Conservation (phyloP, 2,113 vertebrate species). For the Caranx ignobilis region DNA sequence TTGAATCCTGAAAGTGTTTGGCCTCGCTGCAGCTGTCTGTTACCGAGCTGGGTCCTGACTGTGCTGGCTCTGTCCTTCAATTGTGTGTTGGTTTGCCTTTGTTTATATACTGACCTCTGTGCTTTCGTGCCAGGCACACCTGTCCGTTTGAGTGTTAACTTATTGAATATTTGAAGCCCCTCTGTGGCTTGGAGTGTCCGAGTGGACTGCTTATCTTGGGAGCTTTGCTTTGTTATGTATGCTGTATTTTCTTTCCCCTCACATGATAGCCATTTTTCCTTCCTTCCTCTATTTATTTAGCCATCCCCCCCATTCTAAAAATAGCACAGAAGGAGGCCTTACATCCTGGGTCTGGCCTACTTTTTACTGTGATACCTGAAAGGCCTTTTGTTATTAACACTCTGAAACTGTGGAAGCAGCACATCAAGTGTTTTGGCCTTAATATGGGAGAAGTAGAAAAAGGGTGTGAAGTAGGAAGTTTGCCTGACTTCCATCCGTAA, state of each 20-base stretch:
- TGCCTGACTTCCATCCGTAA: conserved; percentile 12
- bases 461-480: conserved; percentile 19
- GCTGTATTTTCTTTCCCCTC: conserved; percentile 38
- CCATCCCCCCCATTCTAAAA: conserved; percentile 48
- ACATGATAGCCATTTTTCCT: conserved; percentile 59
- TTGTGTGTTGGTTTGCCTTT: conserved; percentile 66
- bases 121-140: conserved; percentile 75
- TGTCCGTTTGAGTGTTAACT: conserved; percentile 80
- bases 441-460: conserved; percentile 30
- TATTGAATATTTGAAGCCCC: conserved; percentile 77
- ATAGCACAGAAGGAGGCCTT: conserved; percentile 63
- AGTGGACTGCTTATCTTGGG: conserved; percentile 44
- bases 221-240: conserved; percentile 67
- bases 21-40: conserved; percentile 54
- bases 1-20: conserved; percentile 36
- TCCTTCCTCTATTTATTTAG: conserved; percentile 75
- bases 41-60: conserved; percentile 44
- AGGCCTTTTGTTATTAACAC: conserved; percentile 61
- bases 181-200: conserved; percentile 38
- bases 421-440: conserved; percentile 29
- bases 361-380: conserved; percentile 57
- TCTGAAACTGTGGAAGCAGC: conserved; percentile 39
- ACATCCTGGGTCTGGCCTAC: conserved; percentile 61
- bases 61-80: conserved; percentile 40
- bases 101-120: conserved; percentile 64